Percentiles rank a stretch among this genome's conserved stretches.
Conservation (phyloP, 2,797 vertebrate species). For the Calcarius lapponicus region DNA sequence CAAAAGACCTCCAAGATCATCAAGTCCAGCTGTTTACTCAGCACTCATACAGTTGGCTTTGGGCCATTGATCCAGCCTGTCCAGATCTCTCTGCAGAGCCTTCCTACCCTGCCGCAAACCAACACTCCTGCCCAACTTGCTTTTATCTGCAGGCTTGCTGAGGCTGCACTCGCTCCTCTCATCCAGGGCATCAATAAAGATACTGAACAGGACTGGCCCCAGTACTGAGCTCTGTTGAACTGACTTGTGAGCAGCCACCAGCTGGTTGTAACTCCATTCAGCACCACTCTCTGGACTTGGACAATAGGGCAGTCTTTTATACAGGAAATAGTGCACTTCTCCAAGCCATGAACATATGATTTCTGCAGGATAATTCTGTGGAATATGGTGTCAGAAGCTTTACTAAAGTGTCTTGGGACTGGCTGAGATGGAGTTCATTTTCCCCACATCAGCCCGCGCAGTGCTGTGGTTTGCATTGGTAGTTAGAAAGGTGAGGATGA, state of each 20-base stretch:
- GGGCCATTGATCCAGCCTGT: rapidly evolving
- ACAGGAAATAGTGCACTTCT: not conserved
- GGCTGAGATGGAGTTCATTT: not conserved
- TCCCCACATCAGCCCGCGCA: not conserved
- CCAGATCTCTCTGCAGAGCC: not conserved
- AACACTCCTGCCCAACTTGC: not conserved
- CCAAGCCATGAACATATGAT: not conserved
- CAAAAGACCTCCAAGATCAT: not conserved
- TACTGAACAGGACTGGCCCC: not conserved
- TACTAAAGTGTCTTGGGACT: not conserved
- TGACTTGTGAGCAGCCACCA: too few species aligned
- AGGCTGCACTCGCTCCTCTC: rapidly evolving
- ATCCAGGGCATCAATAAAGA: rapidly evolving
- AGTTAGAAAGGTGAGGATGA: not conserved
- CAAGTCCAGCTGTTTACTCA: not conserved
- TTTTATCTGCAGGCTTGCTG: not conserved
- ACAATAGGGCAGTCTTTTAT: not conserved
- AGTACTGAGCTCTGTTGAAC: not conserved
- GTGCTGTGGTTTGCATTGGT: not conserved
- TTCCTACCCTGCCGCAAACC: not conserved
- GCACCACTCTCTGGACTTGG: not conserved
- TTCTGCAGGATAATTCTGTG: not conserved
- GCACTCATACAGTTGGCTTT: too few species aligned
- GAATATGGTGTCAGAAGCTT: not conserved
- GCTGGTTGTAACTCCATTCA: not conserved